phyloP scores from a whole-genome alignment of 2,888 invertebrate species.

The Dynastes hyllus region DNA sequence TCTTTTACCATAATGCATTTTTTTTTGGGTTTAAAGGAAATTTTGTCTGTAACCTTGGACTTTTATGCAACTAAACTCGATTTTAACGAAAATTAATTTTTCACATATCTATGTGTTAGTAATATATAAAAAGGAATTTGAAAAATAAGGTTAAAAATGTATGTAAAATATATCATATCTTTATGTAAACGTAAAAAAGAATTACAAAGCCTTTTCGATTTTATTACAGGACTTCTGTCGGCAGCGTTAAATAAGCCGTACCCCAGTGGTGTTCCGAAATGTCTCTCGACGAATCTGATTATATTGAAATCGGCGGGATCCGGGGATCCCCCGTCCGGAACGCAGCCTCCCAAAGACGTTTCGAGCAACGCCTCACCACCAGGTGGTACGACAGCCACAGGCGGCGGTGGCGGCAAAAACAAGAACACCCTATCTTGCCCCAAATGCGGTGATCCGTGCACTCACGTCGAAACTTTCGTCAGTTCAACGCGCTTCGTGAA shows the following conservation, averaged over 20 bases:
- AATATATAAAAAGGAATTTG: no score
- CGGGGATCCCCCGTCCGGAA: constrained; percentile 61
- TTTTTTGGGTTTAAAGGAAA: no score
- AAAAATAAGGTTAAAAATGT: no score
- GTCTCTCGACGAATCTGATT: constrained; percentile 63
- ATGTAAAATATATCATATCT: no score
- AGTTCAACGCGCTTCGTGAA: constrained; percentile 98
- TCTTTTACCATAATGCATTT: no score
- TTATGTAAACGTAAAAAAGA: no score
- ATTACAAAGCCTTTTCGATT: constrained; percentile 41
- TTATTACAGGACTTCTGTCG: constrained; percentile 61
- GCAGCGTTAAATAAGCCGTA: constrained; percentile 61
- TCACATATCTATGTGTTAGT: no score
- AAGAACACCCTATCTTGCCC: constrained; percentile 91
- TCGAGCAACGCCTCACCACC: constrained; percentile 51
- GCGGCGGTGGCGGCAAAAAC: constrained; percentile 78
- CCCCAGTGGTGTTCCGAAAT: constrained; percentile 55
- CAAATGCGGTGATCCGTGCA: constrained; percentile 97
- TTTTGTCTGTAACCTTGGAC: no score
- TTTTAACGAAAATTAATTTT: no score
- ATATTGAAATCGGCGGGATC: constrained; percentile 63
- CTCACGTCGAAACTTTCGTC: constrained; percentile 97
- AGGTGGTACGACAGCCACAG: constrained; percentile 56
- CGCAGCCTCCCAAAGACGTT: constrained; percentile 57
- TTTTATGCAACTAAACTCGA: no score